A percentile compares a stretch with the other conserved stretches of the same genome.
Evolutionary conservation across 2,888 invertebrate species (phyloP).

Genomic region (Lapara coniferarum): DNA sequence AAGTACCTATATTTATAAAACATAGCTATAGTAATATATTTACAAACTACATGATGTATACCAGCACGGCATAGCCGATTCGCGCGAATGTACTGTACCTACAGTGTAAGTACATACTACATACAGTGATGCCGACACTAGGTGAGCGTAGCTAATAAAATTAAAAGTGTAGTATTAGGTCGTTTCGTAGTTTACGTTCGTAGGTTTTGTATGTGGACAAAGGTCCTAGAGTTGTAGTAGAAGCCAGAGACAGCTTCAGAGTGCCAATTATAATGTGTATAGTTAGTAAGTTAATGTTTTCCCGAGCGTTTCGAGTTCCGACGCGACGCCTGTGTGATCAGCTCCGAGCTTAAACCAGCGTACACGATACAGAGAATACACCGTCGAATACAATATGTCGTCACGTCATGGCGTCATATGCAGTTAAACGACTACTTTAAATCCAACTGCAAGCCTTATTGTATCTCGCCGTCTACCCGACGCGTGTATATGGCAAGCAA

Average conservation of each 20-base stretch:
- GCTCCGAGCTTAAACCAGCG: no score
- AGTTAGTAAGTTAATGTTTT: conserved; percentile 5
- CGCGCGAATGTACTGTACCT: background rate
- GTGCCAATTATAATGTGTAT: conserved; percentile 22
- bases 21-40: conserved; percentile 27
- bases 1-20: background rate
- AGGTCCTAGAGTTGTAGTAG: conserved; percentile 8
- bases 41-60: conserved; percentile 30
- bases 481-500: no score
- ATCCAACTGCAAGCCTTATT: no score
- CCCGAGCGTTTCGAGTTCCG: background rate
- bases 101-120: background rate
- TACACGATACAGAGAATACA: no score
- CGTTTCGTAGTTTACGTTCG: conserved; percentile 27
- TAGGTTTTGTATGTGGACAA: conserved; percentile 31
- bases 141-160: background rate
- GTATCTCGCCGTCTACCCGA: no score
- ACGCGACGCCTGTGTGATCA: background rate
- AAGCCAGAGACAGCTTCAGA: conserved; percentile 13
- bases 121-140: background rate
- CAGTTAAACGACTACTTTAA: no score
- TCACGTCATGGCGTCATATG: no score
- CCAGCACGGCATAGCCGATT: background rate
- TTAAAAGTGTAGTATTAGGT: conserved; percentile 6
- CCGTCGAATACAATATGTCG: no score